Base-by-base conservation (phyloP, 2,797 vertebrate species). In the Poecilia velifera region DNA sequence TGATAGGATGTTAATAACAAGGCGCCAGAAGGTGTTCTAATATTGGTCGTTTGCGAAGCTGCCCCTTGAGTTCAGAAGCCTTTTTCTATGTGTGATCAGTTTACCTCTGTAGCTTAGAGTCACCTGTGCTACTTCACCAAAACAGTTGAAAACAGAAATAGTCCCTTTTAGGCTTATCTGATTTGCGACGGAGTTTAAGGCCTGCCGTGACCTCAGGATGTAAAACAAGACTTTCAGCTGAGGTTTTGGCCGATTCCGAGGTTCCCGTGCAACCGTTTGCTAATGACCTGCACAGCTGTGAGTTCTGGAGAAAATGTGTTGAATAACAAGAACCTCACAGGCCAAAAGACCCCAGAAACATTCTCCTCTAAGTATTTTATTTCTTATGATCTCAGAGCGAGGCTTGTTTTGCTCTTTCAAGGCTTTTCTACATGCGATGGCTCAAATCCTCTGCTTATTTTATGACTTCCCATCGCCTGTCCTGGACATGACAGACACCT, bases 221-320 rank as follows among this genome's bases (percentile, higher is more conserved):
- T 84, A 72, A 78, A 76, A 86, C 85, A 80, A 84, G 90, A 90
- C 83, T 76, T 74, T 79, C 82, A 87, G 85, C 73, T 6, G 76
- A 84, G 82, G 76, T 79, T 83, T 86, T 94, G 94, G 90, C 92
- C 89, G 80, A 79, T 82, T 78, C 82, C 62, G 81, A 0, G 74
- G 92, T 94, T 95, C 93, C 91, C 85, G 92, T 93, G 87, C 84
- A 93, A 90, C 89, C 78, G 91, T 95, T 90, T 92, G 89, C 90
- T 95, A 96, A 96, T 87, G 95, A 94, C 89, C 95, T 95, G 88
- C 90, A 82, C 95, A 97, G 95, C 94, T 97, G 94, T 85, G 94
- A 85, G 82, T 79, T 87, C 89, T 88, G 81, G 88, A 94, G 90
- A 80, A 83, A 94, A 91, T 80, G 89, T 78, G 92, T 92, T 93